Conservation (phyloP, 2,113 vertebrate genomes). For the Atherinomorus stipes region DNA sequence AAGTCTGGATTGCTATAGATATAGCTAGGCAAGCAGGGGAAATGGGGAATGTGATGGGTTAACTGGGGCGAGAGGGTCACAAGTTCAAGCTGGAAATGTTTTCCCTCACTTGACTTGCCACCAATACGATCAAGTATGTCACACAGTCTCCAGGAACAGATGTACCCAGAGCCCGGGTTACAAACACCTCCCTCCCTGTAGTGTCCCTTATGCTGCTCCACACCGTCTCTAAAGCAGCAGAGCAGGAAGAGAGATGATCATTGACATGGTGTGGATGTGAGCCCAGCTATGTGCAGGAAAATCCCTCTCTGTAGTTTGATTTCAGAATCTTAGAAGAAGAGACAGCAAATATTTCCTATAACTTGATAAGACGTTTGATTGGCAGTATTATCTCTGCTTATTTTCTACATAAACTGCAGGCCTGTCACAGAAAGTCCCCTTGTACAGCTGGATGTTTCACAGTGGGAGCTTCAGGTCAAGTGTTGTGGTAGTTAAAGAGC, state of each 20-base stretch:
- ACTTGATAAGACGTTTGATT: conserved; percentile 36
- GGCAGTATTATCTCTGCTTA: conserved; percentile 23
- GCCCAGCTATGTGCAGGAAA: conserved; percentile 4
- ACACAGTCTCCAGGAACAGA: conserved; percentile 64
- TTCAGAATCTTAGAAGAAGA: background rate
- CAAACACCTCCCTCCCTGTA: conserved; percentile 43
- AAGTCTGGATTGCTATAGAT: conserved; percentile 30
- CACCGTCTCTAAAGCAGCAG: conserved; percentile 25
- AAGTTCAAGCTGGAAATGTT: conserved; percentile 71
- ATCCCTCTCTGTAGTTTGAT: conserved; percentile 5
- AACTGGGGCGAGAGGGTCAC: conserved; percentile 70
- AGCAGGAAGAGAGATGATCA: conserved; percentile 28
- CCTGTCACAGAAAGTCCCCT: conserved; percentile 55
- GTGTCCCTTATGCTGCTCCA: conserved; percentile 41
- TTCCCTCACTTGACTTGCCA: conserved; percentile 54
- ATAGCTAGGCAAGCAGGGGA: conserved; percentile 25
- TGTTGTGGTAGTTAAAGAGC: conserved; percentile 50
- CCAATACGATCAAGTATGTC: conserved; percentile 53
- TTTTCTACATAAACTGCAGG: conserved; percentile 18
- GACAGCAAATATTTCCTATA: conserved; percentile 18
- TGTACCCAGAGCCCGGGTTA: conserved; percentile 54
- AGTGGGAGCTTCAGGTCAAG: conserved; percentile 64
- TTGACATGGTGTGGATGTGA: conserved; percentile 19
- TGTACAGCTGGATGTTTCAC: conserved; percentile 65
- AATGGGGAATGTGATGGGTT: conserved; percentile 51